Evolutionary conservation across 2,888 invertebrate genomes (phyloP).

Genomic region (Lithophane leautieri): DNA sequence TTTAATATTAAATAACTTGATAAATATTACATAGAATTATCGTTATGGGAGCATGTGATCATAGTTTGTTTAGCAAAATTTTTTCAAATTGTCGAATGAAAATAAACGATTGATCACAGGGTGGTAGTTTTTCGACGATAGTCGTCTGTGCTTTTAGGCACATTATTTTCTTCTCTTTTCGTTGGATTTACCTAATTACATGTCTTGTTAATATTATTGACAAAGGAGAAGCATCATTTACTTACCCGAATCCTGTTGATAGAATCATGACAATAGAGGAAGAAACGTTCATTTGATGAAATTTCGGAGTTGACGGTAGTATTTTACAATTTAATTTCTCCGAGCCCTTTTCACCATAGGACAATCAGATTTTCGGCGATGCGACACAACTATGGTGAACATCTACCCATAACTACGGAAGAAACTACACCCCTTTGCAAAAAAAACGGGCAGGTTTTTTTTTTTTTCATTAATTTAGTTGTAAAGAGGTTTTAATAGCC

Average conservation of each 20-base stretch:
- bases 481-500: no score
- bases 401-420: background rate
- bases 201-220: background rate
- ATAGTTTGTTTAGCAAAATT: no score
- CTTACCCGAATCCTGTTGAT: background rate
- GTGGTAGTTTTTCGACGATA: background rate
- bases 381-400: background rate
- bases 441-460: no score
- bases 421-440: no score
- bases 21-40: constrained; percentile 35
- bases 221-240: background rate
- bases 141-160: background rate
- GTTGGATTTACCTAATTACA: background rate
- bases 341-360: background rate
- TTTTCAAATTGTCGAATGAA: background rate
- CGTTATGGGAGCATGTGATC: background rate
- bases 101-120: background rate
- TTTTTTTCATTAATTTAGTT: no score
- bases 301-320: background rate
- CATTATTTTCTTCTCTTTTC: background rate
- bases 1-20: constrained; percentile 62
- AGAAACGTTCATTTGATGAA: background rate
- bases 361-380: no score
- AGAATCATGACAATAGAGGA: no score
- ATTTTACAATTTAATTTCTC: background rate